Percentiles rank a stretch among this genome's conserved stretches.
Conservation (phyloP, 2,113 vertebrate genomes). For the Dicerorhinus sumatrensis region DNA sequence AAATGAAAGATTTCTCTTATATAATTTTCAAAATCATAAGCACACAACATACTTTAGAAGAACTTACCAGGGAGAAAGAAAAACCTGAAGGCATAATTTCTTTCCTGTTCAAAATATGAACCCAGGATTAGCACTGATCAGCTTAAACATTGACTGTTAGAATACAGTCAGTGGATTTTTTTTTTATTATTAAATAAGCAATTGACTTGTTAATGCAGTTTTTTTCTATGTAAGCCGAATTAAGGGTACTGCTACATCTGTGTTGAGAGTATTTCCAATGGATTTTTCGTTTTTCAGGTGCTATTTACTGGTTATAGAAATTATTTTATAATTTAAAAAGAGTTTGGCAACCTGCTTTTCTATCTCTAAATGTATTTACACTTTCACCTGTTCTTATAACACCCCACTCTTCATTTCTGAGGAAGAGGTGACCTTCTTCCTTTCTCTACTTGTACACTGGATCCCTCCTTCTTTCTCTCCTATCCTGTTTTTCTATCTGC, state of each 20-base stretch:
- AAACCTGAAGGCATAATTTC: not conserved
- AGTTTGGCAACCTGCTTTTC: not conserved
- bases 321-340: constrained; percentile 47
- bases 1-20: constrained; percentile 6
- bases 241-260: not conserved
- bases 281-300: constrained; percentile 49
- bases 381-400: not conserved
- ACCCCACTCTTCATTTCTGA: not conserved
- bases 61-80: not conserved
- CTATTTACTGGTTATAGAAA: constrained; percentile 46
- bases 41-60: not conserved
- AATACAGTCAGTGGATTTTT: constrained; percentile 8
- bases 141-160: constrained; percentile 17
- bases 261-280: constrained; percentile 30
- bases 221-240: not conserved
- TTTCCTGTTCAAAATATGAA: constrained; percentile 54
- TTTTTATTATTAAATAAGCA: not conserved
- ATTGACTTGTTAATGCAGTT: not conserved
- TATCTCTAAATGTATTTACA: not conserved
- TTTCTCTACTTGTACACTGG: not conserved
- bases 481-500: not conserved
- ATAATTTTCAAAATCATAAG: constrained; percentile 50
- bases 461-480: not conserved
- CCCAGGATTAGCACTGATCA: not conserved
- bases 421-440: not conserved